A percentile compares a stretch with the other conserved stretches of the same genome.
These are phyloP conservation scores for Leptinotarsa defecta DNA, from an alignment of 1,140 invertebrate genomes.

Conservation along the genomic window DNA sequence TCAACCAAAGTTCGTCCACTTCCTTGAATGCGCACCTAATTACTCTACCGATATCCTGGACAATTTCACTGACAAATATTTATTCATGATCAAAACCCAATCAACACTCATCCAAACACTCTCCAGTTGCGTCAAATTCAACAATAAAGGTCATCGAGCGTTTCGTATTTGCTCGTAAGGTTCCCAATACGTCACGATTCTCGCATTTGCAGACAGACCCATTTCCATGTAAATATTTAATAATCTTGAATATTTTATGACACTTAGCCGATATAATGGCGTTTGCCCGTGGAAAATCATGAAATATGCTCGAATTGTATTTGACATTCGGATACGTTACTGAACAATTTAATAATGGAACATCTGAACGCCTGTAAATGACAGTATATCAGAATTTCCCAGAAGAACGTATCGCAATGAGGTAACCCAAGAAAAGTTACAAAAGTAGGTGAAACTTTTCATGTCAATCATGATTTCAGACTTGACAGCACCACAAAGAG, in stretches of 20 bases:
- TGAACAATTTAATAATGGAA: slow-evolving; percentile 10
- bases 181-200: slow-evolving; percentile 7
- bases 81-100: background rate
- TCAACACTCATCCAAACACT: background rate
- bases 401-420: background rate
- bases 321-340: background rate
- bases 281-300: slow-evolving; percentile 8
- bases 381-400: slow-evolving; percentile 12
- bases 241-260: slow-evolving; percentile 20
- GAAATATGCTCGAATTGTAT: slow-evolving; percentile 7
- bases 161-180: slow-evolving; percentile 11
- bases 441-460: slow-evolving; percentile 6
- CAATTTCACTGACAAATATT: background rate
- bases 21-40: no score
- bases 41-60: no score
- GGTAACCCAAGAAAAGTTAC: background rate
- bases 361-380: background rate
- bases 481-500: slow-evolving; percentile 4
- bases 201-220: slow-evolving; percentile 10
- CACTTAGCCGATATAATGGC: slow-evolving; percentile 16
- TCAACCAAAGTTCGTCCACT: no score
- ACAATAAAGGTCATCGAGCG: background rate
- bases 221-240: slow-evolving; percentile 22
- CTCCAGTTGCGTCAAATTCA: background rate
- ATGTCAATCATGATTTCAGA: slow-evolving; percentile 3